Percentiles rank a stretch among this genome's conserved stretches.
These are phyloP conservation scores for Stratiomys singularior DNA, from an alignment of 2,888 invertebrate species.

Conservation along the genomic window DNA sequence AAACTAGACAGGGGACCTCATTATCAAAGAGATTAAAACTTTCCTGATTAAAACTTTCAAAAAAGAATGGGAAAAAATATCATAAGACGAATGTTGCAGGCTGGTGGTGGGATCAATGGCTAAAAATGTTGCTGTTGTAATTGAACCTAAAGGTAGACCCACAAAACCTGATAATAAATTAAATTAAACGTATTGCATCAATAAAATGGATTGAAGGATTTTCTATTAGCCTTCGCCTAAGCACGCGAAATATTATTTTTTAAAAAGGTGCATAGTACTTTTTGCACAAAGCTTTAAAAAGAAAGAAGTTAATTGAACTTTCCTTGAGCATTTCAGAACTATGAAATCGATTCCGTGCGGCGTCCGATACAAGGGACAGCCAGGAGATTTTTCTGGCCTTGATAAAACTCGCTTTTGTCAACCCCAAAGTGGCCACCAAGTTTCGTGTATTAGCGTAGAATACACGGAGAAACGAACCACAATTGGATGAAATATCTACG, in stretches of 20 bases:
- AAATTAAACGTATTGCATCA: background rate
- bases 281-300: background rate
- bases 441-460: too few species aligned
- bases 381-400: too few species aligned
- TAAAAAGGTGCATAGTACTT: background rate
- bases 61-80: background rate
- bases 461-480: too few species aligned
- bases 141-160: background rate
- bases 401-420: too few species aligned
- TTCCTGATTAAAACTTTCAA: background rate
- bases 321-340: too few species aligned
- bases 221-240: background rate
- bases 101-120: background rate
- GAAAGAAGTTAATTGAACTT: too few species aligned
- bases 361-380: too few species aligned
- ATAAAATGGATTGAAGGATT: background rate
- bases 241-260: background rate
- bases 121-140: background rate
- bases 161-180: background rate
- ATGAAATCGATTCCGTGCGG: too few species aligned
- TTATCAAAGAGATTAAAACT: background rate
- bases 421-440: too few species aligned
- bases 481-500: too few species aligned
- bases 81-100: background rate
- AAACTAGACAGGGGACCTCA: background rate